Conservation (phyloP, 2,888 invertebrate genomes). For the Acanthopleura granulata region DNA sequence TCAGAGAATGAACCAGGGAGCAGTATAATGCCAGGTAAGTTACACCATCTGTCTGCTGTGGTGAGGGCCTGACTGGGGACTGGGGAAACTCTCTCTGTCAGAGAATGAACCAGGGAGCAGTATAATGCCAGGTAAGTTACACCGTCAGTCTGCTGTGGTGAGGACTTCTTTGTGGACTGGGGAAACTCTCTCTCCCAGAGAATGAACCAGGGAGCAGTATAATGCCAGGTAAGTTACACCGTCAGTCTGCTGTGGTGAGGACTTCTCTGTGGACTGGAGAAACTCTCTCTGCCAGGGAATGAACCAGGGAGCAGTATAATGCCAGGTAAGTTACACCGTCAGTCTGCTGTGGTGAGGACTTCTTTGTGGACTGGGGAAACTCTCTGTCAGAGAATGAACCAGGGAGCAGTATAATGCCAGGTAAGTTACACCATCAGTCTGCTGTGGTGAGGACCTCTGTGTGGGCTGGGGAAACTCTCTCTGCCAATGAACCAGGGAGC, state of each 20-base stretch:
- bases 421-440: constrained; percentile 77
- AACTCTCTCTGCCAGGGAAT: constrained; percentile 94
- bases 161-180: constrained; percentile 95
- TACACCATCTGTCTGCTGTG: constrained; percentile 81
- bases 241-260: constrained; percentile 91
- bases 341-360: constrained; percentile 95
- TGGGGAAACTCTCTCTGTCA: constrained; percentile 92
- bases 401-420: constrained; percentile 99
- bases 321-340: constrained; percentile 81
- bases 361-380: constrained; percentile 93
- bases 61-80: constrained; percentile 95
- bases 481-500: constrained; percentile 98
- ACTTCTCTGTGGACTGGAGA: constrained; percentile 95
- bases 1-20: constrained; percentile 99
- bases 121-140: constrained; percentile 92
- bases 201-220: constrained; percentile 99
- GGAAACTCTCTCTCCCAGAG: constrained; percentile 93
- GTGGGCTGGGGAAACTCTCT: constrained; percentile 92
- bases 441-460: constrained; percentile 95
- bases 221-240: constrained; percentile 85
- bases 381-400: constrained; percentile 97
- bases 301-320: constrained; percentile 99
- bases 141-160: constrained; percentile 86
- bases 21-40: constrained; percentile 96
- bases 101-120: constrained; percentile 99